A percentile compares a stretch with the other conserved stretches of the same genome.
These are phyloP conservation scores for Anisognathus igniventris DNA, from an alignment of 2,797 vertebrate species.

Conservation along the genomic window DNA sequence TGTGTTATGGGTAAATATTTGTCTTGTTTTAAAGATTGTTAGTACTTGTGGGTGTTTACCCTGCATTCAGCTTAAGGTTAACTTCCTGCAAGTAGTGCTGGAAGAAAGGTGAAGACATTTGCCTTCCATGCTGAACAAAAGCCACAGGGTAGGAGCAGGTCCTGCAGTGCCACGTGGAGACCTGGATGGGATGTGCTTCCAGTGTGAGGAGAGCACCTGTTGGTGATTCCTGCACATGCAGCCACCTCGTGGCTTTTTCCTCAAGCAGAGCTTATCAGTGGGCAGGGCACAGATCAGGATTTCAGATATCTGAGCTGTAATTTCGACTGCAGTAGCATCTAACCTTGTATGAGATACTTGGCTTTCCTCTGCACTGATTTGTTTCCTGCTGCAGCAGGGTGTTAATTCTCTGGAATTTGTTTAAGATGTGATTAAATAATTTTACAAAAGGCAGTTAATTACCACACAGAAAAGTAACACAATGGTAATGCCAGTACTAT, in stretches of 20 bases:
- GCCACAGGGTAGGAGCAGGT: not conserved
- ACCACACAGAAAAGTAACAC: not conserved
- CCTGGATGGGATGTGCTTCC: not conserved
- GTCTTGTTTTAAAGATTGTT: not conserved
- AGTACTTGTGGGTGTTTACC: not conserved
- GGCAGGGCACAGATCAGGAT: not conserved
- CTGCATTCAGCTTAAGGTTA: not conserved
- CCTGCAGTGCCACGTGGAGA: not conserved
- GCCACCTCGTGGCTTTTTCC: accelerated
- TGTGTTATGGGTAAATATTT: constrained; percentile 10
- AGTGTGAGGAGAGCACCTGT: not conserved
- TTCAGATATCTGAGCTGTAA: not conserved
- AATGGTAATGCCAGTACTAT: not conserved
- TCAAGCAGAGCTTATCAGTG: not conserved
- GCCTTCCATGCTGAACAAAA: not conserved
- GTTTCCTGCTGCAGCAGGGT: not conserved
- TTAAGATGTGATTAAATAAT: not conserved
- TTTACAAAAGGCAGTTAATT: not conserved
- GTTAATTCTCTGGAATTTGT: not conserved
- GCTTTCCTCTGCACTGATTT: not conserved
- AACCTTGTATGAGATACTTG: not conserved
- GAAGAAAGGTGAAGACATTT: not conserved
- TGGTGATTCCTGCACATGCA: not conserved
- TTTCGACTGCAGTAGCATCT: not conserved
- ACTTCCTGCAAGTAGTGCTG: constrained; percentile 1